Evolutionary conservation across 2,888 invertebrate species (phyloP).

Genomic region (Smittia sp.): DNA sequence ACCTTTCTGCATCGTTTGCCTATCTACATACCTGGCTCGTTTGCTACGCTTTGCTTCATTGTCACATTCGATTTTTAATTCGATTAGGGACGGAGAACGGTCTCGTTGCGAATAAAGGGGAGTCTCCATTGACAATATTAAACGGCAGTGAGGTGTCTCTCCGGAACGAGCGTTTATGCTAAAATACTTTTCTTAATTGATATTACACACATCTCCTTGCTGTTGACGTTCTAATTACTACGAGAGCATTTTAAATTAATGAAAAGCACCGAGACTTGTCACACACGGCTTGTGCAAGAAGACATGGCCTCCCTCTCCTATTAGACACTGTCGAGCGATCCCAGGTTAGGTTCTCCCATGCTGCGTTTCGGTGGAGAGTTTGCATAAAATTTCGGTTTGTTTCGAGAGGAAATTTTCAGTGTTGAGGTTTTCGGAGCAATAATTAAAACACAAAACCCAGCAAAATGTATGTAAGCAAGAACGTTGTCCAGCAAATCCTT

Average conservation of each 20-base stretch:
- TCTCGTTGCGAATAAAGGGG: background rate
- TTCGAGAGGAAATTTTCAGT: background rate
- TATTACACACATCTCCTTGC: slow-evolving; percentile 29
- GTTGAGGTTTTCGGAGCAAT: slow-evolving; percentile 2
- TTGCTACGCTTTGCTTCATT: background rate
- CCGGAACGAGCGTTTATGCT: background rate
- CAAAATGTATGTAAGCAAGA: background rate
- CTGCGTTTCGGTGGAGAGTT: background rate
- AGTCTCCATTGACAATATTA: background rate
- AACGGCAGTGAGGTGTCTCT: background rate
- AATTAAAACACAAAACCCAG: slow-evolving; percentile 26
- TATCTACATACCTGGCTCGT: background rate
- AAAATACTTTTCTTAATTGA: slow-evolving; percentile 30
- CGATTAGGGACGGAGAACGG: slow-evolving; percentile 23
- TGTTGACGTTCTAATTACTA: slow-evolving; percentile 39
- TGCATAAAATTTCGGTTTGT: slow-evolving; percentile 13
- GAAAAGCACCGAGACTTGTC: slow-evolving; percentile 16
- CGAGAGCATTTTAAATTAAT: slow-evolving; percentile 39
- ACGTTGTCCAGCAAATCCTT: slow-evolving; percentile 11
- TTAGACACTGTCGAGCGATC: background rate
- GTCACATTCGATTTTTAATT: slow-evolving; percentile 33
- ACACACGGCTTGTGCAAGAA: background rate
- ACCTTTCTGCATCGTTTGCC: slow-evolving; percentile 9
- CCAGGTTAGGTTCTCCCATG: background rate
- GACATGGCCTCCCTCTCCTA: background rate